Evolutionary conservation across 2,113 vertebrate genomes (phyloP), one percentile per base, ranked within the genome.

Genomic region (Stegastes partitus): DNA sequence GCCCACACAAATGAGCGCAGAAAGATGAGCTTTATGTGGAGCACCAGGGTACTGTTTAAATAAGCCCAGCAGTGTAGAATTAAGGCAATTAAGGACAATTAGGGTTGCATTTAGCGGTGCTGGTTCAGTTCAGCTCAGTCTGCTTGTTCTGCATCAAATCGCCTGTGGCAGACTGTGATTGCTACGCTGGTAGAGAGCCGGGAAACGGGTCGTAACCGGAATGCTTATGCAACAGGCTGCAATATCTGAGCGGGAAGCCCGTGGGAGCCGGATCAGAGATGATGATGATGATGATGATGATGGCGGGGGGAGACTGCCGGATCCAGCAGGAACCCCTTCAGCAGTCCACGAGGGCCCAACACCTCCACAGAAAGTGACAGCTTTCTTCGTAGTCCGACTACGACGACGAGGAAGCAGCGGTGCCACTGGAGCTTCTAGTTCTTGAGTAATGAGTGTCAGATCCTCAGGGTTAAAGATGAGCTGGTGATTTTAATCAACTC

Each of bases 21-120:
- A 86, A 69, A 76, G 83, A 88, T 61, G 78, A 87, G 84, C 73
- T 85, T 65, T 68, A 39, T 54, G 74, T 81, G 75, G 79, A 90
- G 82, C 76, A 59, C 68, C 64, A 72, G 76, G 23, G 76, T 82
- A 21, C 79, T 87, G 86, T 92, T 92, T 88, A 83, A 91, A 87
- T 72, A 86, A 75, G 78, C 84, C 51, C 50, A 45, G 83, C 82
- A 87, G 76, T 77, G 82, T 87, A 81, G 87, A 89, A 92, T 91
- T 90, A 91, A 89, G 74, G 81, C 86, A 90, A 90, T 93, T 90
- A 93, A 78, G 82, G 86, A 76, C 91, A 92, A 91, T 93, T 93
- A 92, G 80, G 86, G 83, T 88, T 85, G 55, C 85, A 62, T 87
- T 90, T 87, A 86, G 83, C 45, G 44, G 88, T 81, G 85, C 88